Base-by-base conservation (phyloP, 2,888 invertebrate genomes). In the Pollenia angustigena region DNA sequence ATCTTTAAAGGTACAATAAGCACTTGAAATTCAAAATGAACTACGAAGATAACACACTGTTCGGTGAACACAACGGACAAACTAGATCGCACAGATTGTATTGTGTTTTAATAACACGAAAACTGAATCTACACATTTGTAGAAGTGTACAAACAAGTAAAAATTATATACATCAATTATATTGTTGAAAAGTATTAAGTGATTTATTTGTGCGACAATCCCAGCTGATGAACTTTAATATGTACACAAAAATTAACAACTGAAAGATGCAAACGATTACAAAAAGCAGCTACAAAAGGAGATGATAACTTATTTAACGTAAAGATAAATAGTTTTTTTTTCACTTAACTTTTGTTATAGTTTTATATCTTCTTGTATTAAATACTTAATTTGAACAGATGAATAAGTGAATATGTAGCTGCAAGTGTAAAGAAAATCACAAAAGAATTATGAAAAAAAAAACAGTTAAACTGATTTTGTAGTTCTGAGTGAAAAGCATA, bases 171-270 rank as follows among this genome's bases (percentile, higher is more conserved):
- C 52, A 62, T 62, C 23, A 50, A 48, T 18, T 46, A 18, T 48
- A 60, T 75, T 83, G 75, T 76, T 83, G 64, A 64, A 80, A 80
- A 52, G 71, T 60, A 72, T 83, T 80, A 83, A 83, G 83, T 86
- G 80, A 85, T 81, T 85, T 85, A 85, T 81, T 78, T 66, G 62
- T 46, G 74, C 68, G 78, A 82, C 85, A 82, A 85, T 85, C 72
- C 69, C 81, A 50, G 44, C 62, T 54, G 82, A 85, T 82, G 72
- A 82, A 52, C 76, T 68, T 74, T 44, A 74, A 74, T 71, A n/a
- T n/a, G n/a, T n/a, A 46, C 68, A 60, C 32, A n/a, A 32, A 60
- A 12, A 79, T 58, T 46, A 74, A 66, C n/a, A 69, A 72, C 2
- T 18, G 0, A 40, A 42, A 52, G 0, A 75, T 18, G 42, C 44